Conservation (phyloP, 2,113 vertebrate genomes). For the Rousettus leschenaultii region DNA sequence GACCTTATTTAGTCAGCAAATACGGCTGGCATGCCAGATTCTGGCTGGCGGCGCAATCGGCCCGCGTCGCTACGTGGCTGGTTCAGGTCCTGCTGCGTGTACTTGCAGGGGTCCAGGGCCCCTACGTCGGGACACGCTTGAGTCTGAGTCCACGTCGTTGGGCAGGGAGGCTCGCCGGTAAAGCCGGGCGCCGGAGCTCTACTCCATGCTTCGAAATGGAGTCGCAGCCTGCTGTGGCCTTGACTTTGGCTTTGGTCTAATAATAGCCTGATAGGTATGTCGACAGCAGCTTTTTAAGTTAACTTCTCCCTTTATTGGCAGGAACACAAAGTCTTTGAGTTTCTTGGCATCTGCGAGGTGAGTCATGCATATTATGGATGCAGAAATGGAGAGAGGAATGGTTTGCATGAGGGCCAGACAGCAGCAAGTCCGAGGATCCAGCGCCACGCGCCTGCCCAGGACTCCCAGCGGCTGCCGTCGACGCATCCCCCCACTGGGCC, state of each 20-base stretch:
- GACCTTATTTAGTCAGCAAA: not conserved
- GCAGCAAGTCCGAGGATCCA: not conserved
- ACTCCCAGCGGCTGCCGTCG: not conserved
- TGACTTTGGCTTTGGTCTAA: conserved; percentile 8
- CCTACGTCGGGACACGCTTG: not conserved
- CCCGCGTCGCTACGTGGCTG: not conserved
- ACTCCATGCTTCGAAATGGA: conserved; percentile 19
- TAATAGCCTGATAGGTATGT: not conserved
- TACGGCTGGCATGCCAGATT: no score
- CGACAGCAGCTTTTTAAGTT: not conserved
- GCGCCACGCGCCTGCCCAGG: fast-evolving
- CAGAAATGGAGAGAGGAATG: not conserved
- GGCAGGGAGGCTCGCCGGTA: not conserved
- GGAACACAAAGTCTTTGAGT: conserved; percentile 54
- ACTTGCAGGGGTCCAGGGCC: not conserved
- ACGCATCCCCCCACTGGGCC: not conserved
- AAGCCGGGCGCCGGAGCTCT: not conserved
- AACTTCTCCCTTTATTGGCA: conserved; percentile 14
- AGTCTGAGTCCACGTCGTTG: not conserved
- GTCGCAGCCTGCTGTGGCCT: conserved; percentile 14
- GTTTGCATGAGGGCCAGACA: not conserved
- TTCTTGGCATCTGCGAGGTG: conserved; percentile 43
- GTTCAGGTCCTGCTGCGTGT: not conserved
- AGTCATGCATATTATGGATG: conserved; percentile 49
- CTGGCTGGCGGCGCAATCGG: not conserved